Evolutionary conservation across 2,888 invertebrate genomes (phyloP), one percentile per base, ranked within the genome.

Genomic region (Spisula solida): DNA sequence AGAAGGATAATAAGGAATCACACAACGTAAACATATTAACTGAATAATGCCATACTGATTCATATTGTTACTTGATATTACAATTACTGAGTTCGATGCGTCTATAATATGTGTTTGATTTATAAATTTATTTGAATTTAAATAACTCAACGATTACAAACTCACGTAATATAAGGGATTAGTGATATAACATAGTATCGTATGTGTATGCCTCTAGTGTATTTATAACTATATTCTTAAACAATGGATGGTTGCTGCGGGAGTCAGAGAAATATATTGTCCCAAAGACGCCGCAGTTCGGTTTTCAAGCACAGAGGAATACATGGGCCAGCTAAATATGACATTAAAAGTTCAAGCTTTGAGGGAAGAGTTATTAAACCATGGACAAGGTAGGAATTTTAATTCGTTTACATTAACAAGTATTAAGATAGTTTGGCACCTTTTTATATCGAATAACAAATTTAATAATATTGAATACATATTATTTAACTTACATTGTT

Each of bases 301-400:
- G 78, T 90, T 2, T 90, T 90, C 34, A 86, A 87, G 48, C 88
- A 90, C 70, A 55, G 86, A 16, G 89, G 86, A 29, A 78, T 85
- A 60, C 60, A 75, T 48, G 83, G 83, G 12, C 83, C 48, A 51
- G 55, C 55, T 31, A 88, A 87, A 60, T 94, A 93, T 85, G 94
- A 94, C 31, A 89, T 94, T 34, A 94, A 94, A 82, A 93, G 94
- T 81, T 94, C 94, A 51, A 94, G 94, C 85, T 94, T 94, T 81
- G 94, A 94, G 56, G 90, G 92, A 0, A 88, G 87, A 31, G 82
- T 79, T n/a, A 83, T 91, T 20, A 90, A 91, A 18, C 92, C 94
- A 0, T 94, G 94, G 94, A 94, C 94, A 85, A 93, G 94, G 94
- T 94, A 91, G 88, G 92, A 20, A 29, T 34, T 82, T 18, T 55